Base-by-base conservation (phyloP, 2,888 invertebrate genomes). In the Mycalesis mineus region DNA sequence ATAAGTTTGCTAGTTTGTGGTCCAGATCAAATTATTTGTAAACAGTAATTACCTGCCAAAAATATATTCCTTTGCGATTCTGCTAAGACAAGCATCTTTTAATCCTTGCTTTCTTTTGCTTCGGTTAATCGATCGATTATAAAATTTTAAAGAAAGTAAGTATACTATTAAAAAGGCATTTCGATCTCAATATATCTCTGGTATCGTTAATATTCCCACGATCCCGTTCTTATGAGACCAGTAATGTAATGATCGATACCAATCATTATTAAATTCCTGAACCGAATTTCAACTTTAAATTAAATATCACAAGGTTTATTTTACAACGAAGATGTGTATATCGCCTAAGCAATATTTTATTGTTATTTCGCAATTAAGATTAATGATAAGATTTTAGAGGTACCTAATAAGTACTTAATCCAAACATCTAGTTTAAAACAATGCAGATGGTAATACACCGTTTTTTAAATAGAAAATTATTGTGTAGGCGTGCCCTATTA, bases 341-440 rank as follows among this genome's bases (percentile, higher is more conserved):
- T 77, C 71, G 77, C 79, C 73, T 68, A 67, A 76, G 81, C 81
- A 80, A 87, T 87, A 88, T 87, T 87, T 88, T 88, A 88, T 88
- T 87, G 85, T 87, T 84, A 88, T 87, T 87, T 86, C 70, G 80
- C 88, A 88, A 89, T 89, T 88, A 88, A 88, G 88, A 89, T 89
- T 87, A 84, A 88, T 88, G 88, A 89, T 89, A 88, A 88, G 80
- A 80, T 78, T 84, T 80, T 79, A 79, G 81, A 82, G 78, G 78
- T 74, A 39, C 39, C 39, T 39, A 83, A 77, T 87, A 87, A 88
- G 88, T 87, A 85, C 87, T 88, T 87, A 88, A 87, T 88, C 80
- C 85, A 83, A 86, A 85, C 81, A 86, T 83, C 84, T 82, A 80
- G 84, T 87, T 85, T 81, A 80, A 85, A 80, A 77, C 77, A 70